Evolutionary conservation across 2,797 vertebrate species (phyloP).

Genomic region (Podargus strigoides): DNA sequence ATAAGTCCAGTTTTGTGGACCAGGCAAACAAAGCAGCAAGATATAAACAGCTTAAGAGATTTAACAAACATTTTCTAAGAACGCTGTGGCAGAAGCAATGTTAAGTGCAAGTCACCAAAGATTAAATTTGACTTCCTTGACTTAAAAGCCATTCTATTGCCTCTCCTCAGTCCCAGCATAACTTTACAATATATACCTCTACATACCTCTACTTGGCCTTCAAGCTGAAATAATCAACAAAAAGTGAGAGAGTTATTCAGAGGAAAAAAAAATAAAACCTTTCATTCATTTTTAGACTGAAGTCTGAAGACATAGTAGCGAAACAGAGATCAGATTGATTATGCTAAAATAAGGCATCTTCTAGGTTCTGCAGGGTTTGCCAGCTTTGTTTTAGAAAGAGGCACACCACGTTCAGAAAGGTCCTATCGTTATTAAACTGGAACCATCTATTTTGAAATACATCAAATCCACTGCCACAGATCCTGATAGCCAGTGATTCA

Average conservation of each 20-base stretch:
- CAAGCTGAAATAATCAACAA: not conserved
- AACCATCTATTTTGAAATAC: not conserved
- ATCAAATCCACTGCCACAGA: not conserved
- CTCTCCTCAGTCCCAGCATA: not conserved
- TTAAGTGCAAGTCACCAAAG: not conserved
- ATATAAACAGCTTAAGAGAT: not conserved
- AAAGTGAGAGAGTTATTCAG: not conserved
- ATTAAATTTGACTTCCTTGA: not conserved
- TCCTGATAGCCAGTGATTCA: not conserved
- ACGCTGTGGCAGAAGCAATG: not conserved
- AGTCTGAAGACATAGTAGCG: not conserved
- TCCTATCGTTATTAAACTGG: not conserved
- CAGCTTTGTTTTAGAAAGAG: not conserved
- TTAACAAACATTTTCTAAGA: not conserved
- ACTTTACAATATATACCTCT: not conserved
- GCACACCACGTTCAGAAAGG: not conserved
- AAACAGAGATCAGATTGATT: not conserved
- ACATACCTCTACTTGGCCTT: not conserved
- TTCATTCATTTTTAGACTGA: not conserved
- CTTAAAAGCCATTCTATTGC: not conserved
- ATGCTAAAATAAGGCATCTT: not conserved
- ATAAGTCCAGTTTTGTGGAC: not conserved
- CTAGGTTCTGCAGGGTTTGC: not conserved
- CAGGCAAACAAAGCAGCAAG: not conserved
- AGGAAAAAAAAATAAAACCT: not conserved